A percentile compares a stretch with the other conserved stretches of the same genome.
Conservation (phyloP, 2,888 invertebrate genomes). For the Thymelicus acteon region DNA sequence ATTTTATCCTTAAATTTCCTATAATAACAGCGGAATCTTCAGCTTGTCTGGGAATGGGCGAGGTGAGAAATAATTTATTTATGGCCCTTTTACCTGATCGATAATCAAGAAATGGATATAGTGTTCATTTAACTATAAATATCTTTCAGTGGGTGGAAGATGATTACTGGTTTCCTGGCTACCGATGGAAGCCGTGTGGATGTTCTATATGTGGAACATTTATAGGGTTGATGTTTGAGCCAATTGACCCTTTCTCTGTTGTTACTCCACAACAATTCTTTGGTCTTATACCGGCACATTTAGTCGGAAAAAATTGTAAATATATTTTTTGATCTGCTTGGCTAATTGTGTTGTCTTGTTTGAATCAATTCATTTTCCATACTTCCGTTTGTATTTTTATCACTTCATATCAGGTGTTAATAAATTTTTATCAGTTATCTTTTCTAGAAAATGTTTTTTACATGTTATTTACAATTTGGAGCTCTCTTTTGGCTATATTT, state of each 20-base stretch:
- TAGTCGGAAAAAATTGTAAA: constrained; percentile 70
- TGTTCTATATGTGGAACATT: constrained; percentile 84
- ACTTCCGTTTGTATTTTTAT: background rate
- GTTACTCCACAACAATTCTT: constrained; percentile 53
- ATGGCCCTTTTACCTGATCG: background rate
- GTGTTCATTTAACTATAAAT: constrained; percentile 18
- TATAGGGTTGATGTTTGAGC: constrained; percentile 84
- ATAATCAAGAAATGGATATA: background rate
- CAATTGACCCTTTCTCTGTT: constrained; percentile 50
- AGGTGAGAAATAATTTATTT: constrained; percentile 55
- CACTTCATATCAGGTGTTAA: background rate
- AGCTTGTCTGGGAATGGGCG: constrained; percentile 57
- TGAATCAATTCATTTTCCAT: constrained; percentile 30
- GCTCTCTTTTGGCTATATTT: no score
- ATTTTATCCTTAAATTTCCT: constrained; percentile 57
- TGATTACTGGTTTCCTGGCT: constrained; percentile 85
- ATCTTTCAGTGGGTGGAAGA: constrained; percentile 79
- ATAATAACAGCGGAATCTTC: constrained; percentile 58
- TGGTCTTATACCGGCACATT: constrained; percentile 58
- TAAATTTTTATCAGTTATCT: background rate
- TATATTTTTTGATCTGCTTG: constrained; percentile 48
- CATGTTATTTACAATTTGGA: background rate
- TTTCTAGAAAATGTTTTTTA: background rate
- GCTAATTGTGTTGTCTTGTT: constrained; percentile 42
- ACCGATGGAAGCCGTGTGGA: constrained; percentile 82